A percentile compares a stretch with the other conserved stretches of the same genome.
phyloP scores from a whole-genome alignment of 2,888 invertebrate species.

The Patella pellucida region DNA sequence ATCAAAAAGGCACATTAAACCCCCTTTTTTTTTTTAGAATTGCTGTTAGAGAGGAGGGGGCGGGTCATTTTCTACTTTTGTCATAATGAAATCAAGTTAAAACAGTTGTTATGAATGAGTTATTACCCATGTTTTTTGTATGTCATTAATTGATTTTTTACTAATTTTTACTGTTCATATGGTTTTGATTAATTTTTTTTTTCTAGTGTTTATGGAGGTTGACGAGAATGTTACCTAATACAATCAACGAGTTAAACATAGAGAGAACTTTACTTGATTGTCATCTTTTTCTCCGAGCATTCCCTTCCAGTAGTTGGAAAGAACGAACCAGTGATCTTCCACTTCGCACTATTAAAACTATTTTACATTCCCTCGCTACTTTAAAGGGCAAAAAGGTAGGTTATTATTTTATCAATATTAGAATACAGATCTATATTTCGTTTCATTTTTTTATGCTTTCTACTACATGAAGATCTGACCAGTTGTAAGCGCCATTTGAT shows the following conservation, averaged over 20 bases:
- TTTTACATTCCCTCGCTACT: constrained; percentile 91
- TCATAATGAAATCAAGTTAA: no score
- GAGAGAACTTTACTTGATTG: constrained; percentile 80
- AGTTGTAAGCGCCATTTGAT: not conserved
- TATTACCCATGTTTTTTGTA: no score
- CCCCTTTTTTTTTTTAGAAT: no score
- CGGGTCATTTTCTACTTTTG: no score
- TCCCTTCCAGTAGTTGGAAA: constrained; percentile 90
- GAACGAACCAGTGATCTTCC: constrained; percentile 86
- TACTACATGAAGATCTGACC: no score
- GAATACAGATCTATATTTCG: not conserved
- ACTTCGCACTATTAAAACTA: constrained; percentile 87
- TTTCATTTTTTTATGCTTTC: not conserved
- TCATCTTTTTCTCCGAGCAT: constrained; percentile 88
- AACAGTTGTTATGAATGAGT: no score
- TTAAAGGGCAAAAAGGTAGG: constrained; percentile 81
- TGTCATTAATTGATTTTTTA: no score
- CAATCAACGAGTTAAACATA: constrained; percentile 74
- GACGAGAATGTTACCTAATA: constrained; percentile 87
- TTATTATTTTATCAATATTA: not conserved
- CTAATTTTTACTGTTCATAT: no score
- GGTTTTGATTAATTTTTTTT: constrained; percentile 17
- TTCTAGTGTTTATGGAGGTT: constrained; percentile 92
- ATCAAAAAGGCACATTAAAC: no score
- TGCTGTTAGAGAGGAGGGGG: no score